phyloP scores from a whole-genome alignment of 2,113 vertebrate genomes.

The Perca flavescens region DNA sequence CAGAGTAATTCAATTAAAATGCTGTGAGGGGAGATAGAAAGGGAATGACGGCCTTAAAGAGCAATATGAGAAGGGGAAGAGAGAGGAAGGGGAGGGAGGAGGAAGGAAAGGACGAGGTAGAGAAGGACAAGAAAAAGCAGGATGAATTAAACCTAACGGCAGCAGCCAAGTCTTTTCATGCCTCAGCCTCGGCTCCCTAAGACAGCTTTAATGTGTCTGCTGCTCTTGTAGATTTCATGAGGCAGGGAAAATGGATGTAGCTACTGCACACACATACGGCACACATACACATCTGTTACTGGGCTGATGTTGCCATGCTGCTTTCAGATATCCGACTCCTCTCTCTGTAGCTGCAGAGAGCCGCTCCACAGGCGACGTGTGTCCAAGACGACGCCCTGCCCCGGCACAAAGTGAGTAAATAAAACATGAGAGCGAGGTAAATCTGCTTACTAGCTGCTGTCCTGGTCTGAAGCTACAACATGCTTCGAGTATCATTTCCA shows the following conservation, averaged over 20 bases:
- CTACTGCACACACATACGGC: constrained; percentile 33
- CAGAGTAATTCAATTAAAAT: constrained; percentile 75
- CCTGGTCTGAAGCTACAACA: constrained; percentile 24
- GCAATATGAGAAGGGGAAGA: constrained; percentile 26
- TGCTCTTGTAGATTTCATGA: constrained; percentile 72
- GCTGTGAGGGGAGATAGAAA: constrained; percentile 40
- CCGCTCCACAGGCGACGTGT: constrained; percentile 24
- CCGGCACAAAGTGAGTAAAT: constrained; percentile 54
- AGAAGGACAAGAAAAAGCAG: constrained; percentile 34
- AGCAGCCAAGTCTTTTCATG: constrained; percentile 56
- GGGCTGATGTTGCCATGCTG: constrained; percentile 21
- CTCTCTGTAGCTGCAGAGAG: constrained; percentile 25
- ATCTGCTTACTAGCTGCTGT: constrained; percentile 51
- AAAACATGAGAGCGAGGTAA: constrained; percentile 54
- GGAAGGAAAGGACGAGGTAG: constrained; percentile 29
- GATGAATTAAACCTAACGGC: constrained; percentile 56
- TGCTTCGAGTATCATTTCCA: constrained; percentile 11
- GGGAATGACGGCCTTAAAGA: constrained; percentile 50
- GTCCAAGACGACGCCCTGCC: constrained; percentile 14
- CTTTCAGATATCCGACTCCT: constrained; percentile 31
- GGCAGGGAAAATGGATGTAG: constrained; percentile 63
- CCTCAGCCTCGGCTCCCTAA: constrained; percentile 46
- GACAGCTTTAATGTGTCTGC: constrained; percentile 71
- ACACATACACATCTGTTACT: constrained; percentile 35
- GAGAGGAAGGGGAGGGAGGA: constrained; percentile 6